Evolutionary conservation across 2,113 vertebrate species (phyloP).

Genomic region (Casuarius casuarius): DNA sequence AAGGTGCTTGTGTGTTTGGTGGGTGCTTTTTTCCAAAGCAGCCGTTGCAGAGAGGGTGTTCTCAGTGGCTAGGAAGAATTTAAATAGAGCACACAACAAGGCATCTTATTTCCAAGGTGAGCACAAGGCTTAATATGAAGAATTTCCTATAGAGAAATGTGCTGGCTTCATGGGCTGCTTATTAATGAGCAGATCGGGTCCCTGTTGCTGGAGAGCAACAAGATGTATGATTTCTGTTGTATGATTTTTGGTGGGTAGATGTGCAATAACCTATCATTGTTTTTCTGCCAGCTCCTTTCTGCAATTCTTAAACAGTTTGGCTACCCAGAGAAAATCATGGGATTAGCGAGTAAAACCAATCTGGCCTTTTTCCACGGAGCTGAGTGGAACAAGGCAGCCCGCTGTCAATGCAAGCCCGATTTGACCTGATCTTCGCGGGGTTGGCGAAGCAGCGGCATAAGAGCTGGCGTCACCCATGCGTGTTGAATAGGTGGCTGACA

Average conservation of each 20-base stretch:
- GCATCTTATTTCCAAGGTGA: not conserved
- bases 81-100: not conserved
- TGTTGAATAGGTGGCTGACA: not conserved
- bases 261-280: not conserved
- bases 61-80: not conserved
- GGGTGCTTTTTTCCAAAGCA: not conserved
- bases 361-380: not conserved
- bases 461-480: not conserved
- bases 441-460: not conserved
- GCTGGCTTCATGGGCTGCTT: not conserved
- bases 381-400: not conserved
- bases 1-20: not conserved
- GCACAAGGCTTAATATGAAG: not conserved
- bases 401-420: not conserved
- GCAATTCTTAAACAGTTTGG: not conserved
- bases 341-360: not conserved
- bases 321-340: fast-evolving
- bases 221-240: not conserved
- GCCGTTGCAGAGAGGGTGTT: not conserved
- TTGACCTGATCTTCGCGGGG: not conserved
- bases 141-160: not conserved
- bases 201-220: not conserved
- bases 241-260: not conserved
- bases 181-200: not conserved
- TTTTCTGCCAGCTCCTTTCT: not conserved